Conservation (phyloP, 2,113 vertebrate genomes). For the Anser cygnoides region DNA sequence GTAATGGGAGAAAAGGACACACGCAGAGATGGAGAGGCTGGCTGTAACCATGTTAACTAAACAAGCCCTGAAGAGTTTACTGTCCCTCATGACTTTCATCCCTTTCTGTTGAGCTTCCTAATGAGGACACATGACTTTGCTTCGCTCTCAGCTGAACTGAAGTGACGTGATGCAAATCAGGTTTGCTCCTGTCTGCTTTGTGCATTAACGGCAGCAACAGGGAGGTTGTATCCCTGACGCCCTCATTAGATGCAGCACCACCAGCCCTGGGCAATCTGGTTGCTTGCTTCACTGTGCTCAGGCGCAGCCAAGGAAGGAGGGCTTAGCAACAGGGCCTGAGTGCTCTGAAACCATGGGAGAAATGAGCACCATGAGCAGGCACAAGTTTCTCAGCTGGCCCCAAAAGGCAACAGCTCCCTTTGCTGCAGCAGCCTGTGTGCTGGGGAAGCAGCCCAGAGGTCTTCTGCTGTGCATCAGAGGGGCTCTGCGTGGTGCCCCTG, state of each 20-base stretch:
- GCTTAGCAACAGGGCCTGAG: background rate
- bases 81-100: background rate
- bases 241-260: background rate
- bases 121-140: background rate
- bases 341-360: accelerated
- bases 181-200: background rate
- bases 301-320: background rate
- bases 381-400: background rate
- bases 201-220: background rate
- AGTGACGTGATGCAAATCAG: background rate
- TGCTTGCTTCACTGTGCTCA: background rate
- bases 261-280: background rate
- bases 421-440: background rate
- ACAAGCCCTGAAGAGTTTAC: background rate
- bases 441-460: background rate
- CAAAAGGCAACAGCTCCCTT: accelerated
- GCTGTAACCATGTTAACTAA: background rate
- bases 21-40: background rate
- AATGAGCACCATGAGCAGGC: accelerated
- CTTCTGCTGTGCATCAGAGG: background rate
- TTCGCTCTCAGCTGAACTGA: background rate
- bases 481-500: accelerated
- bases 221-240: background rate
- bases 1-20: background rate
- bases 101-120: conserved; percentile 12